Evolutionary conservation across 64 coral and sea anemone genomes (phyloP), one percentile per base, ranked within the genome.

Genomic region (Actinia equina): DNA sequence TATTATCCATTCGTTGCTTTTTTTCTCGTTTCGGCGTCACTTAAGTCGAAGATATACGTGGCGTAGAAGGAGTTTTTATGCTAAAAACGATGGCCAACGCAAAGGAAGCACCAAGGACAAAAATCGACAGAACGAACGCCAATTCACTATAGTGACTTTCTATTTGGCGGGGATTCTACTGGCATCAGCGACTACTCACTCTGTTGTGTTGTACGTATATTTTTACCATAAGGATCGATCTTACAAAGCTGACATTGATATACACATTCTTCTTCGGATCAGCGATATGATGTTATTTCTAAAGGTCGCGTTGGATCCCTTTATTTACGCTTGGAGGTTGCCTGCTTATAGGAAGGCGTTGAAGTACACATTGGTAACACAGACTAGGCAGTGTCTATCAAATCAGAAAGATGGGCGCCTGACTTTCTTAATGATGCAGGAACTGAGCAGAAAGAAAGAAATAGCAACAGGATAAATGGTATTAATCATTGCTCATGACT

Each of bases 271-370:
- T 22, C 27, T 92, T 44, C 90, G 90, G 4, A 57, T 92, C 0
- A 92, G 90, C 43, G 90, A 92, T 52, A 42, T 92, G 65, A 82
- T 87, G 90, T 78, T 92, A 13, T 92, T 92, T 45, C 52, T 92
- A 25, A 92, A 92, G 23, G 90, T 92, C 8, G 64, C 86, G 7
- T 16, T 92, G 23, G 90, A 92, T 71, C 79, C 86, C 6, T 92
- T 92, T 67, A 92, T 92, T 23, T 92, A 92, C 43, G 90, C 90
- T 8, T 92, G 90, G 90, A 82, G 90, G 27, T 62, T 92, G 22
- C 90, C 90, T 12, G 74, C 85, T 67, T 92, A 92, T 52, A 62
- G 90, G 22, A 87, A 62, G 52, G 90, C 90, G 78, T 77, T 92
- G 20, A 86, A 79, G 27, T 58, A 43, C 27, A 92, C 90, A 4